Conservation (phyloP, 2,888 invertebrate genomes). For the Anaspis maculata region DNA sequence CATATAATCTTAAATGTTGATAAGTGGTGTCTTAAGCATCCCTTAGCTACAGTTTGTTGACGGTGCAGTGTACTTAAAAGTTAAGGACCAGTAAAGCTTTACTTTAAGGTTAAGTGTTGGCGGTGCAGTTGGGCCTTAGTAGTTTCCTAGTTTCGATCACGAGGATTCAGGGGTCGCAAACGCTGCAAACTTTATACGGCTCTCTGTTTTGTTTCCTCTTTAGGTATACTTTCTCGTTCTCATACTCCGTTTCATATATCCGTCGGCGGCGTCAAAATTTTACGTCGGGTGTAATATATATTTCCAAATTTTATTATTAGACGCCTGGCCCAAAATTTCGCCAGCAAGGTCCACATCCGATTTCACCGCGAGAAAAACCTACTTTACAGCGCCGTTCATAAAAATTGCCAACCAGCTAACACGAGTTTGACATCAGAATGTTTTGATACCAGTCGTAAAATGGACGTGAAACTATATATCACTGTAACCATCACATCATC, state of each 20-base stretch:
- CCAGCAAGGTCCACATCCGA: constrained; percentile 5
- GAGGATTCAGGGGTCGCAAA: too few species aligned
- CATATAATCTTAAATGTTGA: too few species aligned
- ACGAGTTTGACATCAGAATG: constrained; percentile 9
- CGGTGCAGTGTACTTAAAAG: too few species aligned
- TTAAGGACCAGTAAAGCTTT: too few species aligned
- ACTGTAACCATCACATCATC: constrained; percentile 4
- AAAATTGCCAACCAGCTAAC: constrained; percentile 8
- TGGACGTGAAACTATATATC: constrained; percentile 6
- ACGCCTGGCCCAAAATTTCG: constrained; percentile 7
- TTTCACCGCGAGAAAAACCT: constrained; percentile 2
- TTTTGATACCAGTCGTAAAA: constrained; percentile 8
- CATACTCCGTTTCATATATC: constrained; percentile 6
- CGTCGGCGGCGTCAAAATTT: constrained; percentile 12
- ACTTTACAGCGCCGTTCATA: constrained; percentile 11
- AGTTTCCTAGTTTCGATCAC: too few species aligned
- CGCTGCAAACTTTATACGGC: too few species aligned
- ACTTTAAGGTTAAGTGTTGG: too few species aligned
- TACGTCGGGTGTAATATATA: constrained; percentile 10
- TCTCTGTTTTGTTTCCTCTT: constrained; percentile 1
- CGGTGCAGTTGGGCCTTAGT: too few species aligned
- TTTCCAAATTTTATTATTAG: constrained; percentile 13
- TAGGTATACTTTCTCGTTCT: constrained; percentile 7
- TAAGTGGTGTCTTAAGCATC: too few species aligned
- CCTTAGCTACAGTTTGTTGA: too few species aligned